Conservation (phyloP, 2,797 vertebrate species). For the Channa striata region DNA sequence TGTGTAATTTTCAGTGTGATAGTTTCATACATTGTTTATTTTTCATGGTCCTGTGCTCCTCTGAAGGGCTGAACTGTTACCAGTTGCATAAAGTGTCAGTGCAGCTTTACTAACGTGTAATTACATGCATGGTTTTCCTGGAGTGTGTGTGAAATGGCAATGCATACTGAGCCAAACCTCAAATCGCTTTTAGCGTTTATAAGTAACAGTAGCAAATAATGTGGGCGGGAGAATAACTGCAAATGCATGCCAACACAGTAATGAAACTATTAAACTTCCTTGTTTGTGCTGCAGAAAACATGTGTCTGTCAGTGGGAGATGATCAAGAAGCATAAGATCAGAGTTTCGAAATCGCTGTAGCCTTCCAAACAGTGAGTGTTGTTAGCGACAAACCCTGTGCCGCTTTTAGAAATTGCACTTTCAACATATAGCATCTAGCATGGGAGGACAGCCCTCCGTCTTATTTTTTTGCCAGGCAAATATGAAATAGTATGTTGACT, state of each 20-base stretch:
- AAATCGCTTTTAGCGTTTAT: background rate
- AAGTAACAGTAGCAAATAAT: constrained; percentile 1
- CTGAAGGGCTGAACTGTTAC: background rate
- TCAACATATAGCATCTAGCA: background rate
- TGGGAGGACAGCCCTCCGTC: background rate
- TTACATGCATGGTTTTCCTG: constrained; percentile 48
- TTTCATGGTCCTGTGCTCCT: constrained; percentile 1
- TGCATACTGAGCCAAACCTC: constrained; percentile 22
- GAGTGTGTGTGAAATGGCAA: constrained; percentile 22
- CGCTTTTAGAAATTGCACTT: background rate
- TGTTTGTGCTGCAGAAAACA: constrained; percentile 35
- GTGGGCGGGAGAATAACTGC: constrained; percentile 16
- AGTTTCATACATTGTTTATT: background rate
- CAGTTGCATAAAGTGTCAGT: background rate
- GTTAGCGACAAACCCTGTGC: constrained; percentile 13
- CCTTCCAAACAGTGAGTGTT: constrained; percentile 21
- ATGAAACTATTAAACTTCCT: constrained; percentile 43
- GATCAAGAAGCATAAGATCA: constrained; percentile 33
- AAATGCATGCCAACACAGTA: constrained; percentile 43
- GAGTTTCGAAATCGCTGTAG: constrained; percentile 20
- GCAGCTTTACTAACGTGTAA: constrained; percentile 50
- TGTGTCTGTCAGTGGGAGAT: constrained; percentile 41
- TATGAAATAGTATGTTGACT: constrained; percentile 6
- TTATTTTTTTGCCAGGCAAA: background rate
- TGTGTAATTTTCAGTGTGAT: background rate